Evolutionary conservation across 2,797 vertebrate genomes (phyloP).

Genomic region (Psittacula echo): DNA sequence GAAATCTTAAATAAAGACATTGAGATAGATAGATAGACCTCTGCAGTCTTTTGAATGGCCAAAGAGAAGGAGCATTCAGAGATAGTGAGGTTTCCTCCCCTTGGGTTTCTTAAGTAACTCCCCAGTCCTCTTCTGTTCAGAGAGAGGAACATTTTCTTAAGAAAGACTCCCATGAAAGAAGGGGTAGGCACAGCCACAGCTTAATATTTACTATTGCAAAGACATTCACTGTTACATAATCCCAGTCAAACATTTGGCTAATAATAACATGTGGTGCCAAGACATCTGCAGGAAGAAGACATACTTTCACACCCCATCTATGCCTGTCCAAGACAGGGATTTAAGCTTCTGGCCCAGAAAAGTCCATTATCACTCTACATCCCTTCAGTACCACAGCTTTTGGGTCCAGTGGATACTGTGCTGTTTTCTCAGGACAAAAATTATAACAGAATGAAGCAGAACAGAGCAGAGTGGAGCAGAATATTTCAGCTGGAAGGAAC

Average conservation of each 20-base stretch:
- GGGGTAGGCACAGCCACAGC: not conserved
- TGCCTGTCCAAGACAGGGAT: not conserved
- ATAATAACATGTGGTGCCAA: not conserved
- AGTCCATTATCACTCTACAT: not conserved
- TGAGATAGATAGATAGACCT: too few relatives aligned
- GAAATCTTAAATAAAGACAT: not conserved
- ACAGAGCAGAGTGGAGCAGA: not conserved
- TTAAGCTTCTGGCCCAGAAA: not conserved
- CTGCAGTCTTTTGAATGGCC: not conserved
- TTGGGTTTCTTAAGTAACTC: not conserved
- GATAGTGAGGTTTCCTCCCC: not conserved
- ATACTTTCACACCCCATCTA: not conserved
- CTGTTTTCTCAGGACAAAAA: not conserved
- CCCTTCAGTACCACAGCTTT: not conserved
- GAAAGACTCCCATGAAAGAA: not conserved
- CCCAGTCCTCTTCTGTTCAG: not conserved
- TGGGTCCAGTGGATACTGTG: too few relatives aligned
- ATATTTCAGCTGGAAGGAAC: not conserved
- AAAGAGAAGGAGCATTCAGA: not conserved
- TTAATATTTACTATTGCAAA: not conserved
- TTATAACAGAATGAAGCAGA: not conserved
- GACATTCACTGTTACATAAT: not conserved
- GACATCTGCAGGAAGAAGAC: not conserved
- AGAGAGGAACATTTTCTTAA: not conserved
- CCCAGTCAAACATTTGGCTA: not conserved